phyloP scores from a whole-genome alignment of 1,140 invertebrate genomes.

The Scylla paramamosain region DNA sequence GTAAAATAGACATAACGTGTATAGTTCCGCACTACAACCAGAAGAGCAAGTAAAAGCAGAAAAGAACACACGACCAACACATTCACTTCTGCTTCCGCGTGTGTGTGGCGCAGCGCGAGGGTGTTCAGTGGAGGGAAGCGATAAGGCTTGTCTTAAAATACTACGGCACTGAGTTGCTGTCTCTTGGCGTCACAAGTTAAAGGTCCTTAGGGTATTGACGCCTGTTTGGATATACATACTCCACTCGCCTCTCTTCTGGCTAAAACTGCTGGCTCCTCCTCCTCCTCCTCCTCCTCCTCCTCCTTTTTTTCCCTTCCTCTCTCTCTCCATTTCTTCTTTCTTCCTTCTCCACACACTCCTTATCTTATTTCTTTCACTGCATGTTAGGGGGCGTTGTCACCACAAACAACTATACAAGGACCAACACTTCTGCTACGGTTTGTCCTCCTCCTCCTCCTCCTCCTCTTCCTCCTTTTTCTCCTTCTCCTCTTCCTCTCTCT shows the following conservation, averaged over 20 bases:
- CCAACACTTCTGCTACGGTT: not conserved
- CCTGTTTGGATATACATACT: not conserved
- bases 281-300: not conserved
- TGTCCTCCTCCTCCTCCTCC: not conserved
- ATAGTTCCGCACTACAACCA: too few relatives aligned
- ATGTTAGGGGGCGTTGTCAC: too few relatives aligned
- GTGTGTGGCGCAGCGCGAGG: not conserved
- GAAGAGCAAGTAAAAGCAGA: not conserved
- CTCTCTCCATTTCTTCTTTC: not conserved
- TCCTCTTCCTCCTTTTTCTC: not conserved
- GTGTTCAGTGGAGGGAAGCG: not conserved
- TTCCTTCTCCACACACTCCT: too few relatives aligned
- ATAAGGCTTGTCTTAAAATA: not conserved
- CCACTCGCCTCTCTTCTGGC: not conserved
- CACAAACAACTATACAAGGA: too few relatives aligned
- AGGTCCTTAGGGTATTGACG: not conserved
- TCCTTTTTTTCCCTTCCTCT: not conserved
- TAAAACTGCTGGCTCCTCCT: not conserved
- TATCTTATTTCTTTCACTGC: too few relatives aligned
- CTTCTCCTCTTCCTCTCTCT: too few relatives aligned
- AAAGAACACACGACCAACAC: not conserved
- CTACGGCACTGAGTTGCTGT: not conserved
- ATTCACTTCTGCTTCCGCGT: too few relatives aligned
- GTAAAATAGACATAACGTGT: too few relatives aligned
- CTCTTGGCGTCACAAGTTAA: not conserved